Base-by-base conservation (phyloP, 2,888 invertebrate genomes). In the Cerastis rubricosa region DNA sequence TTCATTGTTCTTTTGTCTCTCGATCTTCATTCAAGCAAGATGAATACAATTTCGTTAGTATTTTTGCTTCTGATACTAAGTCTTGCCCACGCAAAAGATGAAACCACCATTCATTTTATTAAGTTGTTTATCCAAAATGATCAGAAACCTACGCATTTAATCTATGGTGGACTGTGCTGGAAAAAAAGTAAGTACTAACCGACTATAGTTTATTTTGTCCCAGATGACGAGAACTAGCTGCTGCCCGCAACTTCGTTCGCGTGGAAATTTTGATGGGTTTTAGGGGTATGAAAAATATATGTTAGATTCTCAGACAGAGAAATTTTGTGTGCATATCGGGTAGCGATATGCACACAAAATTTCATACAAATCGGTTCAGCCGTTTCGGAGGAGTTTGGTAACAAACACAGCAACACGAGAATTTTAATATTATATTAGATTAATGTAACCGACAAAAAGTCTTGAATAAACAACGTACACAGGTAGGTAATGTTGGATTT, bases 81-180 rank as follows among this genome's bases (percentile, higher is more conserved):
- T 66, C 49, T 65, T 0, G 78, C 83, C 9, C 19, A 22, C 2
- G 83, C 88, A 12, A 85, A 78, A 64, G 88, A 90, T 84, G 71
- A 43, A 14, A 68, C 63, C 2, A 84, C 85, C 12, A 75, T 90
- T 0, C 47, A 87, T 68, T 94, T 94, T 75, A 80, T 95, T 14
- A 91, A 85, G 72, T 78, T 87, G 19, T 95, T 89, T 17, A 87
- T 95, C 6, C 74, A 85, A 67, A 94, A 95, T 79, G 95, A 95
- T 81, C 74, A 83, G 0, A 92, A 91, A 70, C 92, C 94, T 0
- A 94, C 94, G 0, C 87, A 90, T 85, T 76, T 94, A 49, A 83
- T 92, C n/a, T 90, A 87, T 25, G 80, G 81, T 19, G 86, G 89
- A 35, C 74, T 94, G 19, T 94, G 94, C 74, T 94, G 94, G 95